Base-by-base conservation (phyloP, 2,888 invertebrate species). In the Drosophila mimica region DNA sequence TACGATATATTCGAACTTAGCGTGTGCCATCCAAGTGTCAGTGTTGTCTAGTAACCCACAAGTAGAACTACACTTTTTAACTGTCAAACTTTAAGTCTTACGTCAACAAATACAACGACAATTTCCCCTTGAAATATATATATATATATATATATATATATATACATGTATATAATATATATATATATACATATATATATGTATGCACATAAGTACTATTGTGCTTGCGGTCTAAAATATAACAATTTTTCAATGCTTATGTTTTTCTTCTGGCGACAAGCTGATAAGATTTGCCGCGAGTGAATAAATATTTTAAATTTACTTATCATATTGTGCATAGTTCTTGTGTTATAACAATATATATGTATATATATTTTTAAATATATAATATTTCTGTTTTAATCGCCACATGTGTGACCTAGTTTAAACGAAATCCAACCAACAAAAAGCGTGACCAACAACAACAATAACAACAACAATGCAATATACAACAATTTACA, bases 341-440 rank as follows among this genome's bases (percentile, higher is more conserved):
- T 76, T 83, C 74, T 76, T 57, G 48, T 67, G 64, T 70, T 76
- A 78, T 73, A 80, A 72, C 77, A 77, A 70, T 57, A 20, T 58
- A 68, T 40, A 80, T 43, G 58, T 48, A 43, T 34, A 36, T 3
- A 38, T 51, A 65, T 20, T 64, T n/a, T 17, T 3, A 31, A 15
- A 43, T n/a, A 54, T 38, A 72, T 64, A 67, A 60, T 58, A 70
- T 82, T 89, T 88, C 69, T 67, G 88, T 70, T 74, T 88, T 88
- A 85, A 85, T 85, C 85, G 78, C 89, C 87, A 78, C 89, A 87
- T 87, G 83, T 90, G 89, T 87, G 87, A 87, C 87, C 87, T 70
- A 90, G 74, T 88, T 86, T 75, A 67, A 73, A 72, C 43, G 38
- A 75, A 85, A 79, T 52, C 43, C 48, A 68, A 70, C 40, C 70